Evolutionary conservation across 2,113 vertebrate species (phyloP), one percentile per base, ranked within the genome.

Genomic region (Ceuthmochares aereus): DNA sequence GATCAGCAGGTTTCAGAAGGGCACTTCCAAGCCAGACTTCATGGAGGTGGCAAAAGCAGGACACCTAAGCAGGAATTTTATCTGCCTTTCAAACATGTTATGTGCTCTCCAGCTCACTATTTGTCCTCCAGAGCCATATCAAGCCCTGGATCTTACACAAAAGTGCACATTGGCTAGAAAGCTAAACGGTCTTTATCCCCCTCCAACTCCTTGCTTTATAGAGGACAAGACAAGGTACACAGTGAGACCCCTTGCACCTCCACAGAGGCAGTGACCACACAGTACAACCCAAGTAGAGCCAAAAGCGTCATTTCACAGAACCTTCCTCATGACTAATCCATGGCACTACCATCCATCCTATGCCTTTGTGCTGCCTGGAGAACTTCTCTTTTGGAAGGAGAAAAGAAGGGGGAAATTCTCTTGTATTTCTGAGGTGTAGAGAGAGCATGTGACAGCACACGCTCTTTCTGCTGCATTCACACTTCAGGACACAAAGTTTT

Each of bases 191-290:
- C 34, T 73, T 81, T 51, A 34, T 59, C 34, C 14, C 30, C 34
- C 10, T 7, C 25, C 29, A 21, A n/a, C 29, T 78, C 16, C 42
- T 54, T 1, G 1, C 72, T 75, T 84, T 20, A 21, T 4, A n/a
- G 25, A 59, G 27, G 36, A 25, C 13, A 34, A 70, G 12, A 16
- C 4, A n/a, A 56, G 7, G 20, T 16, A 43, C 4, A 4, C 40
- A 59, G 19, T 19, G 25, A 80, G 43, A 68, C 1, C 6, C 4
- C 5, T 63, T 18, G 25, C 27, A 78, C 37, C 29, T 17, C 18
- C 1, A 0, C 29, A 47, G 29, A 29, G 19, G 8, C 10, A 43
- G 20, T 6, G 55, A 58, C 27, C n/a, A 45, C 5, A 0, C 26
- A 26, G 17, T 2, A 7, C n/a, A 60, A 49, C 26, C 34, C 22